Conservation (phyloP, 2,113 vertebrate genomes). For the Leptodactylus fuscus region DNA sequence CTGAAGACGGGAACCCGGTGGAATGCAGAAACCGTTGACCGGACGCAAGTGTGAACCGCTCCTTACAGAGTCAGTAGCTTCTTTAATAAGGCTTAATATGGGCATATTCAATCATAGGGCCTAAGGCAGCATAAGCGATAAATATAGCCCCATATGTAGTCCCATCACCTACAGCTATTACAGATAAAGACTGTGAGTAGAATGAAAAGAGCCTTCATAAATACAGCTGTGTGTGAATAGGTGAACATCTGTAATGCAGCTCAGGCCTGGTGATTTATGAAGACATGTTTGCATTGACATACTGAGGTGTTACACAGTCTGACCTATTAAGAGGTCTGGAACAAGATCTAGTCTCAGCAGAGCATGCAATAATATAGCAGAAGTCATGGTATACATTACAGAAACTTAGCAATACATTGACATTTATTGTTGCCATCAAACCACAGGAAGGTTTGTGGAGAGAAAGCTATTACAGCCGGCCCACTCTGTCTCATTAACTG, state of each 20-base stretch:
- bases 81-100: no score
- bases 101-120: no score
- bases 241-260: conserved; percentile 1
- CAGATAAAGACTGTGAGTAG: background rate
- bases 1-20: no score
- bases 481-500: conserved; percentile 50
- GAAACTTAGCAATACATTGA: conserved; percentile 39
- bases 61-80: no score
- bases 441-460: conserved; percentile 37
- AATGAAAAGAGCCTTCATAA: background rate
- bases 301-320: conserved; percentile 20
- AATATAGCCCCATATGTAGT: no score
- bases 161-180: background rate
- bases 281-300: conserved; percentile 27
- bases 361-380: conserved; percentile 18
- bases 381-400: conserved; percentile 51
- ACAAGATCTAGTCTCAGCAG: conserved; percentile 6
- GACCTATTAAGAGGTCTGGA: conserved; percentile 9
- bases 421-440: conserved; percentile 44
- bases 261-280: conserved; percentile 9
- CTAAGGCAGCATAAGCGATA: no score
- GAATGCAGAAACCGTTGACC: no score
- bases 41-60: no score
- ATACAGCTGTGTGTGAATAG: background rate
- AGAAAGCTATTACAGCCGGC: background rate